A percentile compares a stretch with the other conserved stretches of the same genome.
Conservation (phyloP, 64 coral and sea anemone species). For the Actinia tenebrosa region DNA sequence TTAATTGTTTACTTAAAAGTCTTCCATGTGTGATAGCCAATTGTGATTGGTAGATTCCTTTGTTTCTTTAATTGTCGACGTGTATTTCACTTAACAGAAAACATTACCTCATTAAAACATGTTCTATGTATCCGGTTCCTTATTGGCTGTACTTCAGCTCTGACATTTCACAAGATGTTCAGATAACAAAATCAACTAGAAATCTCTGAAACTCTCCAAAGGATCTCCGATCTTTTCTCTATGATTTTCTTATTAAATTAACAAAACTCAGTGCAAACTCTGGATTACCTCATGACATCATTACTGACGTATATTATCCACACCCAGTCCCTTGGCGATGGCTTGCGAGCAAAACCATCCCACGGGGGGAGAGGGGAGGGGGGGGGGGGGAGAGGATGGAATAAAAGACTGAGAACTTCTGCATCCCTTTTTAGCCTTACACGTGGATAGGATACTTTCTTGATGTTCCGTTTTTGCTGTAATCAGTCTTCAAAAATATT, state of each 20-base stretch:
- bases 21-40: neutral
- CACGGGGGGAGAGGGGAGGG: too few species aligned
- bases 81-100: conserved; percentile 8
- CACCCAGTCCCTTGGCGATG: neutral
- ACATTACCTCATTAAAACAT: conserved; percentile 10
- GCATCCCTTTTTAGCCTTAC: too few species aligned
- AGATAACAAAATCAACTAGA: neutral
- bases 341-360: too few species aligned
- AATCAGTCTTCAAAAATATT: neutral
- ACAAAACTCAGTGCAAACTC: neutral
- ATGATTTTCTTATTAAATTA: too few species aligned
- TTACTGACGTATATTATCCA: neutral
- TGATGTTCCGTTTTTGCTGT: neutral
- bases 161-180: neutral
- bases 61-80: conserved; percentile 15
- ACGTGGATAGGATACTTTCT: too few species aligned
- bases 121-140: neutral
- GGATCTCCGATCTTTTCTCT: too few species aligned
- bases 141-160: neutral
- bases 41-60: conserved; percentile 13
- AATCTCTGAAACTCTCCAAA: too few species aligned
- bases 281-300: neutral
- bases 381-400: too few species aligned
- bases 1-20: neutral
- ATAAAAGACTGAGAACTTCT: too few species aligned